Conservation (phyloP, 1,140 invertebrate species). For the Ceratosolen solmsi region DNA sequence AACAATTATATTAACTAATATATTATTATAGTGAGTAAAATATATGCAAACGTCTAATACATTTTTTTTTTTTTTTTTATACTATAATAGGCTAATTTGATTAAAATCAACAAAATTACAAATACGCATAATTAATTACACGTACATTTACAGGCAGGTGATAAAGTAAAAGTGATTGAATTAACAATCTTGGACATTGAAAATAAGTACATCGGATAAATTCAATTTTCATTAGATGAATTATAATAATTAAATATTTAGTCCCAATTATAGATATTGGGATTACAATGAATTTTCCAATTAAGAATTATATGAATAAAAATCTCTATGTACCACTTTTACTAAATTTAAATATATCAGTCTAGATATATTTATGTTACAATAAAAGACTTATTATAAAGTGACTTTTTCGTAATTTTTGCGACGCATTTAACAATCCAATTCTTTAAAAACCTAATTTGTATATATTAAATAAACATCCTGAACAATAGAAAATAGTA, state of each 20-base stretch:
- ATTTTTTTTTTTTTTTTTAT: too few species aligned
- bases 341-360: slow-evolving; percentile 13
- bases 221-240: neutral
- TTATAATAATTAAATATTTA: neutral
- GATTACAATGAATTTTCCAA: slow-evolving; percentile 13
- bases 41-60: too few species aligned
- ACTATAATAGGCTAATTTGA: too few species aligned
- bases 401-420: neutral
- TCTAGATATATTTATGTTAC: neutral
- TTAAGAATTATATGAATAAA: neutral
- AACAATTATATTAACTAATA: too few species aligned
- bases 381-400: slow-evolving; percentile 27
- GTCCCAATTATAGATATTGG: too few species aligned
- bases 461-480: neutral
- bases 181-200: neutral
- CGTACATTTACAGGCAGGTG: neutral
- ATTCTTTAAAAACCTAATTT: slow-evolving; percentile 23
- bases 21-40: too few species aligned
- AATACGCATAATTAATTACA: too few species aligned
- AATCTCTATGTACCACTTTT: slow-evolving; percentile 20
- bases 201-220: slow-evolving; percentile 35
- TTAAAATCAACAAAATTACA: too few species aligned
- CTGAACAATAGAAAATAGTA: slow-evolving; percentile 5
- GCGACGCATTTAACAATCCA: slow-evolving; percentile 7
- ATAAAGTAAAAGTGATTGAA: neutral